Base-by-base conservation (phyloP, 1,140 invertebrate genomes). In the Rhyacophila brunnea region DNA sequence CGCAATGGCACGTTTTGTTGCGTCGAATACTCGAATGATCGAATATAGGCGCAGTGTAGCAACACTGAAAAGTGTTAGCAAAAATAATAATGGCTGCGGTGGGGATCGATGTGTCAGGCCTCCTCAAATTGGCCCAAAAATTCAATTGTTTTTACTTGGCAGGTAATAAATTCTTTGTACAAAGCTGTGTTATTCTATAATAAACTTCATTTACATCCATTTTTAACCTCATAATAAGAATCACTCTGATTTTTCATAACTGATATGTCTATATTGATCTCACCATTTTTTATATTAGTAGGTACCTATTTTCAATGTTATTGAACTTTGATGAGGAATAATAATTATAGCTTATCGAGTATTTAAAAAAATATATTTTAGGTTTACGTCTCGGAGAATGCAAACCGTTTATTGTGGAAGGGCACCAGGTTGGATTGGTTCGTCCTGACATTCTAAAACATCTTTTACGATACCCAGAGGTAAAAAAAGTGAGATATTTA, bases 141-240 rank as follows among this genome's bases (percentile, higher is more conserved):
- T 91, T 91, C 72, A 92, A 92, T 75, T 89, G 87, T 81, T 92
- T 92, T 75, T 91, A 91, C 76, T 75, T 91, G 77, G 84, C 85
- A 81, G 89, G 90, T 57, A 34, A 42, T 49, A 28, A 47, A 43
- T 43, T 43, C 17, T 23, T 11, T 28, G 2, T 2, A 36, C 9
- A 45, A 34, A 11, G 14, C 23, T 56, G 28, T 36, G 10, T 4
- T 19, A 32, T 38, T 53, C 36, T 47, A 18, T 23, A 10, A 28
- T 15, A 20, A 43, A 34, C 7, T 45, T 35, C 13, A 35, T 34
- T 43, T 18, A 23, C 42, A 40, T 42, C 14, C 15, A 34, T 54
- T 34, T 13, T 32, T 45, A 44, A 3, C 13, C 28, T 17, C 23
- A 13, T n/a, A 20, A 48, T 13, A 40, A 15, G n/a, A 40, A 40